Evolutionary conservation across 2,113 vertebrate species (phyloP), one percentile per base, ranked within the genome.

Genomic region (Hirundichthys speculiger): DNA sequence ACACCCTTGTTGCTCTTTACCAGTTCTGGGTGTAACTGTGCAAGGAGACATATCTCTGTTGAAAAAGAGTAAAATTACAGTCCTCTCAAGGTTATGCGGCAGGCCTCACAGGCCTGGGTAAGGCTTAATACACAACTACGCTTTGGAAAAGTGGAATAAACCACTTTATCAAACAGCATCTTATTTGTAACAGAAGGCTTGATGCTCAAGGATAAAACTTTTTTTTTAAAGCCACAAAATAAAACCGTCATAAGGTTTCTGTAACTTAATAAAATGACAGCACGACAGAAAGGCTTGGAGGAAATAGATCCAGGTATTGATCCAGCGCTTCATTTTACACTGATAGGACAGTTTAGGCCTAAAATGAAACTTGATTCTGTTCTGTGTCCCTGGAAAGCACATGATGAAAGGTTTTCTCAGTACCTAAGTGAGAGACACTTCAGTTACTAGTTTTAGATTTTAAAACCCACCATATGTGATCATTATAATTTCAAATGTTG

Each of bases 311-410:
- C 49, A 52, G 1, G 1, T 38, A 83, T 87, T 16, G 79, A 87
- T 76, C 61, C 56, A 3, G 11, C 14, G 74, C 45, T 52, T 85
- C 77, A 59, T 74, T n/a, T 87, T 80, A 71, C 85, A 70, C 70
- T 2, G 73, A 77, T 8, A 6, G 48, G 56, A 79, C 79, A 77
- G 25, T 55, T 68, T 47, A 1, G 43, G 27, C 42, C 55, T 42
- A 1, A 50, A 59, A 74, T 74, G 43, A 57, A 55, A 76, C 14
- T 15, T 69, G 18, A 80, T 63, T 68, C 43, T 5, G 3, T 20
- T 48, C 16, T 70, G 61, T 51, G 47, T 21, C 14, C 42, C 40
- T 20, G 16, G 2, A 20, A 58, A 25, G n/a, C n/a, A n/a, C n/a
- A 39, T 13, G 68, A 51, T 34, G 9, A 18, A 43, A 1, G 16